A percentile compares a stretch with the other conserved stretches of the same genome.
Conservation (phyloP, 2,888 invertebrate genomes). For the Ophioninae sp. region DNA sequence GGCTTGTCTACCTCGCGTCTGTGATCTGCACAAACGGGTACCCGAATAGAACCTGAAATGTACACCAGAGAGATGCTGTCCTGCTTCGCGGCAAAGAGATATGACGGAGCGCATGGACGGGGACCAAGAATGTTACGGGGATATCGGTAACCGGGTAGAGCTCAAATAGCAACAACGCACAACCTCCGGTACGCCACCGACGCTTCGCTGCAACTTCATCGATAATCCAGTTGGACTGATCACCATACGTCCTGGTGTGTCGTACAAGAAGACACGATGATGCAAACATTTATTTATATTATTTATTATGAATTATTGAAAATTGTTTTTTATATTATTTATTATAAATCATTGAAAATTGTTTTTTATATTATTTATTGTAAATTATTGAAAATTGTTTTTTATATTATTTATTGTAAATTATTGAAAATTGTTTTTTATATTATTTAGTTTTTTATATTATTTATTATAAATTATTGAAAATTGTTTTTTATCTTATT, state of each 20-base stretch:
- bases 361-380: no score
- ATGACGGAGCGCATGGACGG: constrained; percentile 61
- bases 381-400: no score
- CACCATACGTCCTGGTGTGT: constrained; percentile 56
- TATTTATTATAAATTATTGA: no score
- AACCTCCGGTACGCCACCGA: constrained; percentile 23
- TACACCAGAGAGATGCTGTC: constrained; percentile 32
- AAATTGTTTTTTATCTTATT: no score
- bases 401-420: no score
- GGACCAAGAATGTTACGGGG: constrained; percentile 39
- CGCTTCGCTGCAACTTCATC: constrained; percentile 56
- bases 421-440: no score
- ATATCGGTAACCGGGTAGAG: constrained; percentile 31
- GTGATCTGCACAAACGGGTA: background rate
- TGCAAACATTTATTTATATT: background rate
- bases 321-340: no score
- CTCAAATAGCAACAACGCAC: constrained; percentile 50
- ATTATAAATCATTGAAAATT: no score
- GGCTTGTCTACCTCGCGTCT: constrained; percentile 52
- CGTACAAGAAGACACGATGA: constrained; percentile 50
- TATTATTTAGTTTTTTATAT: no score
- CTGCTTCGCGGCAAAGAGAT: constrained; percentile 59
- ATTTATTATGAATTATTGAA: no score
- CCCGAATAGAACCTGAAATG: background rate
- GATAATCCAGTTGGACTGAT: constrained; percentile 69